Evolutionary conservation across 2,888 invertebrate species (phyloP).

Genomic region (Nomada goodeniana): DNA sequence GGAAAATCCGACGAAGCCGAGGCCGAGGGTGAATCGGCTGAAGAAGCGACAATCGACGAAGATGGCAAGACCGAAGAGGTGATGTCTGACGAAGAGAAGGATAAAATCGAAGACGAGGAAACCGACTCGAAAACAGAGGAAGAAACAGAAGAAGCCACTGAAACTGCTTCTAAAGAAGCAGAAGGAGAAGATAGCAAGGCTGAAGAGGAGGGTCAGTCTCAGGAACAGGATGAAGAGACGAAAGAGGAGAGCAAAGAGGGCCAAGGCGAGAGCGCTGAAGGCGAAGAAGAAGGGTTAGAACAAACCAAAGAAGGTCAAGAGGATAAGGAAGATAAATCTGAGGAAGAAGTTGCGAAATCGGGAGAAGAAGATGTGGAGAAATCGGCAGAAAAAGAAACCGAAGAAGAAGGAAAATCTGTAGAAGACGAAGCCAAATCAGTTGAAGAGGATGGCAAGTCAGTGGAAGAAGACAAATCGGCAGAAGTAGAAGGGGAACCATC

Average conservation of each 20-base stretch:
- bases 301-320: constrained; percentile 46
- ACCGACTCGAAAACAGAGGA: constrained; percentile 62
- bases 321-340: constrained; percentile 42
- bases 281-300: constrained; percentile 51
- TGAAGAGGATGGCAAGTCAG: constrained; percentile 51
- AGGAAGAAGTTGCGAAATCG: constrained; percentile 46
- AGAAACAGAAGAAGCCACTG: constrained; percentile 59
- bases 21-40: constrained; percentile 50
- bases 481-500: constrained; percentile 41
- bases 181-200: constrained; percentile 69
- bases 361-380: constrained; percentile 54
- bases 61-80: constrained; percentile 43
- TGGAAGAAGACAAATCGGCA: constrained; percentile 49
- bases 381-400: constrained; percentile 52
- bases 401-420: constrained; percentile 52
- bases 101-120: constrained; percentile 45
- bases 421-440: constrained; percentile 38
- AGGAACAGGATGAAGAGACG: constrained; percentile 61
- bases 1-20: constrained; percentile 58
- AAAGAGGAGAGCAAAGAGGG: constrained; percentile 57
- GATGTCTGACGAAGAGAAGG: constrained; percentile 54
- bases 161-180: constrained; percentile 59
- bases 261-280: constrained; percentile 47
- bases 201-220: constrained; percentile 69
- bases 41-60: constrained; percentile 10